These are phyloP conservation scores for Dusona sp. DNA, from an alignment of 2,888 invertebrate species.

Conservation along the genomic window DNA sequence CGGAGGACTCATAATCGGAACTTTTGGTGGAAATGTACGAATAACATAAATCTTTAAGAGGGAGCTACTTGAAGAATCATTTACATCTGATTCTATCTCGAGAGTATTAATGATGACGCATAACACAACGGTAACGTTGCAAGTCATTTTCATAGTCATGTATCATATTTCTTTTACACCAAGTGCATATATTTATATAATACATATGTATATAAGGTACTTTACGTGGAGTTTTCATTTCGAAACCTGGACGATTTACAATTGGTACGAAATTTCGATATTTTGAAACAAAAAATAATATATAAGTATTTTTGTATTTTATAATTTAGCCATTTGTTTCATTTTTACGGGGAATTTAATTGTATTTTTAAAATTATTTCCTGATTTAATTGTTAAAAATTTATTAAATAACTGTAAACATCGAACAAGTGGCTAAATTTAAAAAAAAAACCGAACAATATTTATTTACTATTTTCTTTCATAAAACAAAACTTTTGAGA, in stretches of 20 bases:
- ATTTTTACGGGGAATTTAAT: too few relatives aligned
- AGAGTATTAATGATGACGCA: conserved; percentile 47
- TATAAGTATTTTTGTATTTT: background rate
- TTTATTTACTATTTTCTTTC: background rate
- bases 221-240: background rate
- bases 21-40: background rate
- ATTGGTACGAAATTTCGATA: background rate
- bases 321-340: background rate
- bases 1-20: background rate
- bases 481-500: background rate
- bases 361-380: background rate
- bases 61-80: background rate
- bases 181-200: conserved; percentile 27
- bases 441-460: background rate
- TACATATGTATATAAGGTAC: conserved; percentile 22
- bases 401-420: background rate
- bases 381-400: background rate
- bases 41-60: background rate
- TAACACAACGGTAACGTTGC: conserved; percentile 28
- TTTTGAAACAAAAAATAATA: background rate
- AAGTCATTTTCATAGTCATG: conserved; percentile 49
- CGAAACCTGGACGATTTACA: background rate
- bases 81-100: conserved; percentile 4
- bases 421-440: background rate
- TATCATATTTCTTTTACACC: conserved; percentile 59